A percentile compares a stretch with the other conserved stretches of the same genome.
phyloP scores from a whole-genome alignment of 2,113 vertebrate species.

The Tragulus kanchil region DNA sequence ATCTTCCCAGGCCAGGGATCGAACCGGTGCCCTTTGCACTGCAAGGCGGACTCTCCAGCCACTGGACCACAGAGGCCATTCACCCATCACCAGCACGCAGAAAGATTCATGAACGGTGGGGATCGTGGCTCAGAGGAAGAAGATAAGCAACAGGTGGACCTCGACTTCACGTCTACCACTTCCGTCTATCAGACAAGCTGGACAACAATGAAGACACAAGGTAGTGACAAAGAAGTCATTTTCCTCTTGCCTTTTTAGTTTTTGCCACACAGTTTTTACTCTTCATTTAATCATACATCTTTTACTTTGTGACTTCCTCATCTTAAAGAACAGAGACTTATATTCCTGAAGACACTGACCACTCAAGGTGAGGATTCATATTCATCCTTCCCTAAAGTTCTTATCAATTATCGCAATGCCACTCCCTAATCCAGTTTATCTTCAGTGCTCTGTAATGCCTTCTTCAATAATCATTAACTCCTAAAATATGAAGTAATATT shows the following conservation, averaged over 20 bases:
- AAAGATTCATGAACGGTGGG: not conserved
- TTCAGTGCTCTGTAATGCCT: not conserved
- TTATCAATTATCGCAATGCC: not conserved
- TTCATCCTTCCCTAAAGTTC: not conserved
- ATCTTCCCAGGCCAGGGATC: too few species aligned
- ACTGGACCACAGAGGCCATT: not conserved
- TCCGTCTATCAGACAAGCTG: not conserved
- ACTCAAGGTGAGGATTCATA: not conserved
- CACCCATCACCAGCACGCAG: not conserved
- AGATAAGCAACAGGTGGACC: rapidly evolving
- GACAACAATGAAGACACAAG: not conserved
- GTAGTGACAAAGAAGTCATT: not conserved
- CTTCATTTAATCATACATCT: not conserved
- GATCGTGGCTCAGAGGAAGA: not conserved
- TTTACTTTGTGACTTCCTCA: not conserved
- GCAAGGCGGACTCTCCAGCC: not conserved
- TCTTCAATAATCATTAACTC: not conserved
- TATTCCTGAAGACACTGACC: not conserved
- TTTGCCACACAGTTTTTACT: not conserved
- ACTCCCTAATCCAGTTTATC: not conserved
- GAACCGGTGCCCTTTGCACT: too few species aligned
- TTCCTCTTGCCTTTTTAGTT: not conserved
- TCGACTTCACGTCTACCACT: not conserved
- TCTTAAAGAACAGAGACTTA: not conserved
- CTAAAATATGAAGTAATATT: slow-evolving; percentile 6